Evolutionary conservation across 2,888 invertebrate species (phyloP).

Genomic region (Acholoe squamosa): DNA sequence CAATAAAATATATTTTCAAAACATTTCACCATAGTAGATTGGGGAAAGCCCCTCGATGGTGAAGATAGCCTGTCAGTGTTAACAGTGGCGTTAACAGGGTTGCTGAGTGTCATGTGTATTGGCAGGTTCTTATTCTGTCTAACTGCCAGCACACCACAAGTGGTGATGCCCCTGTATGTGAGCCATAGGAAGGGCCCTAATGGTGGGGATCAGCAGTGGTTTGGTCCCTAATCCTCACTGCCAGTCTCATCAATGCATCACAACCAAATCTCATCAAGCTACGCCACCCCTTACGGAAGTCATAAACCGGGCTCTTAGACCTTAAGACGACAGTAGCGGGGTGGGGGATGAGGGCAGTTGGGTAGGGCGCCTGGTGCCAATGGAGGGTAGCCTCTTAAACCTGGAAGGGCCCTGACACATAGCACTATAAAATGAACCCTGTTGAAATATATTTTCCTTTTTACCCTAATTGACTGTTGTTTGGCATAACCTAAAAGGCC

Average conservation of each 20-base stretch:
- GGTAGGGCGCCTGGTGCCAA: neutral
- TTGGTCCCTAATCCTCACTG: conserved; percentile 19
- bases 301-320: conserved; percentile 17
- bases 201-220: neutral
- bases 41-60: neutral
- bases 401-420: neutral
- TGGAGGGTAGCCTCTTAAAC: neutral
- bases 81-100: neutral
- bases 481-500: too few species aligned
- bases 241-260: conserved; percentile 41
- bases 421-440: neutral
- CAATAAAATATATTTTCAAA: too few species aligned
- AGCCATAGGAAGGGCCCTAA: neutral
- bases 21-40: too few species aligned
- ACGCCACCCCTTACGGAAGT: conserved; percentile 40
- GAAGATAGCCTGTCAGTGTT: neutral
- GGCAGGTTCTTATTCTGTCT: neutral
- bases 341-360: neutral
- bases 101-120: conserved; percentile 17
- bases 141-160: neutral
- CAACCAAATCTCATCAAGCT: conserved; percentile 25
- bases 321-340: neutral
- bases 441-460: too few species aligned
- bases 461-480: too few species aligned
- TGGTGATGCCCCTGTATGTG: neutral